Evolutionary conservation across 2,797 vertebrate species (phyloP), one percentile per base, ranked within the genome.

Genomic region (Acipenser transmontanus): DNA sequence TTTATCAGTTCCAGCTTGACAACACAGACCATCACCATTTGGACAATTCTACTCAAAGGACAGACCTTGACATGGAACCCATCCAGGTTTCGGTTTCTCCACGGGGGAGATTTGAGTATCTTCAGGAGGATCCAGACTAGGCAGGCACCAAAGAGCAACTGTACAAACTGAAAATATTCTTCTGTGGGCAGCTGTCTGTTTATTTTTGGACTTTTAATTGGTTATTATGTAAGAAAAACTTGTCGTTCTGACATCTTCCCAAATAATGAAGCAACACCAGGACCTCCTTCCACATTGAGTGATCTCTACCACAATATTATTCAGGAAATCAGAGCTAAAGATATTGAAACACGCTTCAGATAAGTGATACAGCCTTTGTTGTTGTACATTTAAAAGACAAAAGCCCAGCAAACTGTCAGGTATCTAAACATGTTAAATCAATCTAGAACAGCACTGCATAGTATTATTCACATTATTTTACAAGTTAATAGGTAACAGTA

Each of bases 51-150:
- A 76, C 83, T 47, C 59, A 60, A 34, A 88, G 60, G 49, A 81
- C 81, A 0, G 90, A 94, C 61, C 80, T 89, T 0, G 86, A 87
- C 74, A 83, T 93, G 51, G 93, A 94, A 63, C 83, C 90, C 51
- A 90, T 93, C 74, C 94, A 96, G 68, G 85, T 90, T 0, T 91
- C 92, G 0, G 74, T 82, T 50, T 98, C 95, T 64, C 94, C 94
- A 0, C 95, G 92, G 64, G 95, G 95, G 62, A 89, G 93, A 0
- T 98, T 98, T 69, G 93, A 96, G 76, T 74, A 94, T 14, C 93
- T 98, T 47, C 93, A 98, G 72, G 96, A 98, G 70, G 95, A 98
- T 63, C 84, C 93, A 0, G 93, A 94, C 81, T 1, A 88, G 92
- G 66, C 74, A 83, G 50, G 75, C 81, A 17, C 89, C 91, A 75